Percentiles rank a stretch among this genome's conserved stretches.
Conservation (phyloP, 2,888 invertebrate species). For the Andrena minutula region DNA sequence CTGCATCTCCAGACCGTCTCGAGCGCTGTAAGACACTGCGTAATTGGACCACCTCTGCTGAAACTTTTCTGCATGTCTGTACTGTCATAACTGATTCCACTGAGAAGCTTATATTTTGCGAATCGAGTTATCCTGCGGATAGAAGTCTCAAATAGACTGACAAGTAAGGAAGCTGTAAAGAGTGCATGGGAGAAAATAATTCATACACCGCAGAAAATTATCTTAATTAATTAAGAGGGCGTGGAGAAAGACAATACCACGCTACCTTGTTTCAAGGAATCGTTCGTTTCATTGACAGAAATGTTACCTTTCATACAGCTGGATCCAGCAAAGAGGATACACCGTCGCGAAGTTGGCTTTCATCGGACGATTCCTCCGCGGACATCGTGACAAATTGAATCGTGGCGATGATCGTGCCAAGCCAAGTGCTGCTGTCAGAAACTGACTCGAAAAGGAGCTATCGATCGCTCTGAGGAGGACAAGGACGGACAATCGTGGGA, state of each 20-base stretch:
- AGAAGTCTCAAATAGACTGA: neutral
- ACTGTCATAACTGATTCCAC: neutral
- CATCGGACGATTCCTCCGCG: slow-evolving; percentile 34
- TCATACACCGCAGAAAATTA: neutral
- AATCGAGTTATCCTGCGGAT: neutral
- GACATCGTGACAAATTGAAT: slow-evolving; percentile 53
- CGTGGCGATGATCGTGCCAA: slow-evolving; percentile 49
- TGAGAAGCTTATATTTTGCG: neutral
- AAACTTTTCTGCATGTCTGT: neutral
- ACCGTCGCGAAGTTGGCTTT: neutral
- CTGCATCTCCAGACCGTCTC: neutral
- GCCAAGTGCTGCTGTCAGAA: slow-evolving; percentile 54
- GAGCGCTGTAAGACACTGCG: neutral
- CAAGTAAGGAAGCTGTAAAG: neutral
- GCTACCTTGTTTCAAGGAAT: neutral
- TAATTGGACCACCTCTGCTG: slow-evolving; percentile 1
- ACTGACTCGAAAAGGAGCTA: slow-evolving; percentile 59
- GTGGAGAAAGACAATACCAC: neutral
- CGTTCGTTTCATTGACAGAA: neutral
- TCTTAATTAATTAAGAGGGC: neutral
- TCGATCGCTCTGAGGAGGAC: slow-evolving; percentile 54
- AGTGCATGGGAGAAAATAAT: neutral
- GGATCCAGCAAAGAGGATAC: neutral
- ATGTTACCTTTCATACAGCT: neutral
- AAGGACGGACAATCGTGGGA: slow-evolving; percentile 39